Conservation (phyloP, 2,888 invertebrate genomes). For the Dasypolia templi region DNA sequence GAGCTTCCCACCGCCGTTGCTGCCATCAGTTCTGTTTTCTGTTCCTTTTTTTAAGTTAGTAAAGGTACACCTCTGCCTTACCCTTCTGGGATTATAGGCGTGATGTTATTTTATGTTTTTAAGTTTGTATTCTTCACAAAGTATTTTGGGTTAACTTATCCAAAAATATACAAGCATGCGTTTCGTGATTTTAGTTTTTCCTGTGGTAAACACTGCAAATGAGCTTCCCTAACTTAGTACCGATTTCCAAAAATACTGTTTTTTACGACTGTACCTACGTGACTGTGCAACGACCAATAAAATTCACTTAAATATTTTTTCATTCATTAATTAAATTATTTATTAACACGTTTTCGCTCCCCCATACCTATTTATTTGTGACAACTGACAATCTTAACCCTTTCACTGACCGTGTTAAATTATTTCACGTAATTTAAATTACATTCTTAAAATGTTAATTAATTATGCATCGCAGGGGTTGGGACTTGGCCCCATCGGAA, state of each 20-base stretch:
- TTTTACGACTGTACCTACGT: background rate
- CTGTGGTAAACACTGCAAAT: too few species aligned
- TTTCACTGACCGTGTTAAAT: conserved; percentile 81
- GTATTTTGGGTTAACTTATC: background rate
- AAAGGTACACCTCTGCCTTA: too few species aligned
- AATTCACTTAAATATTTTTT: conserved; percentile 30
- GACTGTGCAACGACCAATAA: conserved; percentile 20
- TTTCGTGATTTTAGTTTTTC: background rate
- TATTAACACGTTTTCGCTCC: conserved; percentile 78
- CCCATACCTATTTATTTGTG: conserved; percentile 74
- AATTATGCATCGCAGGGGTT: conserved; percentile 78
- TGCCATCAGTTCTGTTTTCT: background rate
- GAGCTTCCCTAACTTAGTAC: background rate
- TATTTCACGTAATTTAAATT: conserved; percentile 80
- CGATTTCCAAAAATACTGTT: too few species aligned
- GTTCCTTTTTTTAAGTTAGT: background rate
- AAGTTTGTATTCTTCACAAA: background rate
- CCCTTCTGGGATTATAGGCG: too few species aligned
- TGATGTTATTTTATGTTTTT: too few species aligned
- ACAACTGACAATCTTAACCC: conserved; percentile 87
- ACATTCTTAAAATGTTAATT: conserved; percentile 86
- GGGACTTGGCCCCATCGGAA: conserved; percentile 69
- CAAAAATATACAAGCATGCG: background rate
- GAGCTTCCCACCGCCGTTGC: background rate
- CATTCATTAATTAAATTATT: conserved; percentile 70